These are phyloP conservation scores for Gasteruption jaculator DNA, from an alignment of 2,888 invertebrate genomes.

Conservation along the genomic window DNA sequence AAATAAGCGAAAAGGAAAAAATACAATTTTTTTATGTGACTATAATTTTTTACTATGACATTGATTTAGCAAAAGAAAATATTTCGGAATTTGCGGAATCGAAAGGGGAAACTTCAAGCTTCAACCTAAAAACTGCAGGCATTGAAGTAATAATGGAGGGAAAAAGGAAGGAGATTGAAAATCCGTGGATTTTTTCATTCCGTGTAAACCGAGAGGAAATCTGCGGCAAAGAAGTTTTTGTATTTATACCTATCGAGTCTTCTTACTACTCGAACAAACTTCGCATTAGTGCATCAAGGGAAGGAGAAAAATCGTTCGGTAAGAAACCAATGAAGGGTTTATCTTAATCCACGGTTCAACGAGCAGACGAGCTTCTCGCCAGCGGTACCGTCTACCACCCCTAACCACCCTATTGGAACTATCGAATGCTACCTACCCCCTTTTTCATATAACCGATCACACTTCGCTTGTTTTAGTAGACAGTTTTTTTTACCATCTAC, in stretches of 20 bases:
- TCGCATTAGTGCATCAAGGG: slow-evolving; percentile 19
- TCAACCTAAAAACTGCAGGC: too few species aligned
- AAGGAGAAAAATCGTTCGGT: slow-evolving; percentile 38
- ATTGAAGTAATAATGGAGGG: too few species aligned
- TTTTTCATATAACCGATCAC: slow-evolving; percentile 43
- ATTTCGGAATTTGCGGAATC: too few species aligned
- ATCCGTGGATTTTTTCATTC: too few species aligned
- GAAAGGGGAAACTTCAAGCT: too few species aligned
- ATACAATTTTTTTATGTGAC: too few species aligned
- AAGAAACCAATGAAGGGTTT: slow-evolving; percentile 50
- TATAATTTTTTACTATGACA: too few species aligned
- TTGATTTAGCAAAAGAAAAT: too few species aligned
- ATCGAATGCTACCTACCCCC: slow-evolving; percentile 24
- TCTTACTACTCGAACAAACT: neutral
- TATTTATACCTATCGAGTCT: slow-evolving; percentile 13
- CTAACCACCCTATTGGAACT: slow-evolving; percentile 26
- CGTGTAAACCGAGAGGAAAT: too few species aligned
- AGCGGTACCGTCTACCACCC: slow-evolving; percentile 24
- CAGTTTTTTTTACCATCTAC: slow-evolving; percentile 28
- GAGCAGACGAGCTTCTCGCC: slow-evolving; percentile 43
- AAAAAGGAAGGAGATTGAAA: too few species aligned
- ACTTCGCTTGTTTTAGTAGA: slow-evolving; percentile 40
- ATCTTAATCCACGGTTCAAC: slow-evolving; percentile 49
- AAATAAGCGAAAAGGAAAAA: too few species aligned
- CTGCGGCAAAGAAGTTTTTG: too few species aligned